Conservation (phyloP, 2,797 vertebrate species). For the Phataginus tricuspis region DNA sequence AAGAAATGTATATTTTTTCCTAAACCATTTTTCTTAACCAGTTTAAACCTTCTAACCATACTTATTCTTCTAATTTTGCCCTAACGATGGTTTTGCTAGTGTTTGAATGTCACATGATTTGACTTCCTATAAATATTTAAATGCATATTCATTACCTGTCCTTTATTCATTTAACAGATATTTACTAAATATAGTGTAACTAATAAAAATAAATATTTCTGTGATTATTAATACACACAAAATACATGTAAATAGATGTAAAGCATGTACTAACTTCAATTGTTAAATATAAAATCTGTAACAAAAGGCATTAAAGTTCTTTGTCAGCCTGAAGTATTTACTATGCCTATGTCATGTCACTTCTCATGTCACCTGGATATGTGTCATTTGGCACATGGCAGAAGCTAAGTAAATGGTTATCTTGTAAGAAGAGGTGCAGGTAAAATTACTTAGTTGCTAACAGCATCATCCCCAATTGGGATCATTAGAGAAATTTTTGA, state of each 20-base stretch:
- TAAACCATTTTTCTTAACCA: not conserved
- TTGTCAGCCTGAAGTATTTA: not conserved
- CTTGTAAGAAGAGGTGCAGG: not conserved
- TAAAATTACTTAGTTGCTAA: not conserved
- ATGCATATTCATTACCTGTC: not conserved
- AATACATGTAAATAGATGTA: not conserved
- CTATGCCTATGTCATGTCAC: not conserved
- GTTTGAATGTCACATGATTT: not conserved
- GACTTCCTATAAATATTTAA: not conserved
- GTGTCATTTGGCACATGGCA: not conserved
- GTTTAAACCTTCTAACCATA: not conserved
- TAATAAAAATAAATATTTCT: constrained; percentile 10
- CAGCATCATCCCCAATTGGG: not conserved
- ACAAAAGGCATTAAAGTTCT: not conserved
- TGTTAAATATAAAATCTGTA: not conserved
- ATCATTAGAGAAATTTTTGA: not conserved
- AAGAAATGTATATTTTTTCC: not conserved
- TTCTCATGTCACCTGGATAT: not conserved
- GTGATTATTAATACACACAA: not conserved
- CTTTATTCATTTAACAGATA: constrained; percentile 2
- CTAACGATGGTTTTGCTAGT: not conserved
- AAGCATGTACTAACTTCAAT: not conserved
- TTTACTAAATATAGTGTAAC: not conserved
- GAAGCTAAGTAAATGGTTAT: not conserved
- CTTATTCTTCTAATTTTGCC: not conserved